Evolutionary conservation across 2,888 invertebrate genomes (phyloP), one percentile per base, ranked within the genome.

Genomic region (Tillus elongatus): DNA sequence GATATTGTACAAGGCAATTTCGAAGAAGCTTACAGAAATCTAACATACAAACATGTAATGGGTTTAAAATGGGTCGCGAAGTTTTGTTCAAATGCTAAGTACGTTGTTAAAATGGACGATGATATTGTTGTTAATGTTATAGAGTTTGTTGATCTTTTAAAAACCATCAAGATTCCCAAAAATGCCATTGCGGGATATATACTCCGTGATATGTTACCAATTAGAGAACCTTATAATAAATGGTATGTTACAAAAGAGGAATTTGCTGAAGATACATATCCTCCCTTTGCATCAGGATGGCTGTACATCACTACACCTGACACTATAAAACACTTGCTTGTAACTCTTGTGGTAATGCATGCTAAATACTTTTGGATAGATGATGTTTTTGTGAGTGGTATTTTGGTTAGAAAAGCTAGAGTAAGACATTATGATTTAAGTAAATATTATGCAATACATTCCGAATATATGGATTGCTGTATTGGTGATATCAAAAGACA

Each of bases 331-430:
- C 66, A 66, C 12, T 56, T 92, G 33, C 67, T 73, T 46, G 73
- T 78, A 1, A 19, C 24, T 6, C 24, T 19, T 6, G n/a, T 8
- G 6, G 6, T 8, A n/a, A 19, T n/a, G 6, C 57, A 66, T 15
- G 66, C 74, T n/a, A 67, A 72, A 11, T 84, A 80, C 51, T 91
- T 93, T 65, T 93, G 92, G 91, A 89, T 93, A 41, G 92, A 93
- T 56, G 92, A 93, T 58, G 80, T 86, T 30, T 83, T 80, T 58
- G 66, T 92, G 0, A 92, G 91, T 1, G 92, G 92, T 1, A 69
- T 88, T 33, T 63, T 91, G 15, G 71, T 80, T 4, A 66, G 75
- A 35, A 65, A 70, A 15, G 30, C 6, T 6, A 66, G 68, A 26
- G 69, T 82, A n/a, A 63, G 70, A 26, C 61, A 79, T 28, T 65